Evolutionary conservation across 2,888 invertebrate species (phyloP), one percentile per base, ranked within the genome.

Genomic region (Spatulosminthurus flaviceps): DNA sequence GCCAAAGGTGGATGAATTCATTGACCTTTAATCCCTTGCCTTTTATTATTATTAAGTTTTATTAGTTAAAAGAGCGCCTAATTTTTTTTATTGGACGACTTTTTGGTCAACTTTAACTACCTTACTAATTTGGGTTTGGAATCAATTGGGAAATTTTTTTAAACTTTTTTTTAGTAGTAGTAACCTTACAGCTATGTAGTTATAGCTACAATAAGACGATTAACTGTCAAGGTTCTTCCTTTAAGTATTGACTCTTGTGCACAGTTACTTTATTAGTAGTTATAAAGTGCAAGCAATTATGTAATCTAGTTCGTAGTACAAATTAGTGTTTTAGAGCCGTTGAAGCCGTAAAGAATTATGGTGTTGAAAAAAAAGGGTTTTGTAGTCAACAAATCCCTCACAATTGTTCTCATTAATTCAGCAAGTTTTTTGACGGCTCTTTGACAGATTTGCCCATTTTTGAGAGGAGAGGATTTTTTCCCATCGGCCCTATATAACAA

Each of bases 11-110:
- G 28, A 74, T 74, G 74, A 43, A 74, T 61, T 74, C 74, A 51
- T 74, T 75, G 75, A 75, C 75, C 75, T 75, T 75, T 75, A 75
- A 75, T 72, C 71, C 43, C 43, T 5, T 28, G n/a, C 34, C n/a
- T 69, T 67, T 21, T 34, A 70, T 16, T 29, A 28, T 69, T 26
- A 26, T 26, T 69, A 28, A 29, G 16, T 28, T 29, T 28, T 29
- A 69, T 69, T 51, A 70, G 9, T 28, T 28, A 70, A 9, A 69
- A 70, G 41, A 29, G n/a, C 29, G 28, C n/a, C 67, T 67, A 26
- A 43, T 43, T 72, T 72, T n/a, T n/a, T 70, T 34, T 34, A 42
- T 72, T 72, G 26, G 67, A 28, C 60, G 60, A 73, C 19, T 72
- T 71, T 29, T 2, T 26, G 24, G 22, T 7, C 7, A 24, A 61